Conservation (phyloP, 2,888 invertebrate genomes). For the Ormyrus rosae region DNA sequence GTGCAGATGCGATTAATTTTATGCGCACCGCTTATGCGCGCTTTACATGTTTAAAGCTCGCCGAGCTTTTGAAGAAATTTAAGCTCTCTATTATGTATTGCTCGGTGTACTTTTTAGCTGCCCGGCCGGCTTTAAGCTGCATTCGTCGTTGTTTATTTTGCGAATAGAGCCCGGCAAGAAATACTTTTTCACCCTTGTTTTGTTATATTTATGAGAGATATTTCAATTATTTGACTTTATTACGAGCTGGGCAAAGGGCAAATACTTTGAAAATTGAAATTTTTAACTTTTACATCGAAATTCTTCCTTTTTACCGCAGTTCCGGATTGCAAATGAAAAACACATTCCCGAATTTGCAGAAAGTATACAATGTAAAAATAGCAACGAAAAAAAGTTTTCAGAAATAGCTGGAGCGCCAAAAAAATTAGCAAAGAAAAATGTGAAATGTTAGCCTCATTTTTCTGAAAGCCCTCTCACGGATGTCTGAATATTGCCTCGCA, state of each 20-base stretch:
- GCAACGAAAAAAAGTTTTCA: neutral
- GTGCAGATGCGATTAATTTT: constrained; percentile 53
- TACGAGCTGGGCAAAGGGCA: neutral
- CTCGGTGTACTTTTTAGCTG: constrained; percentile 1
- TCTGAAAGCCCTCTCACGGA: neutral
- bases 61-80: constrained; percentile 44
- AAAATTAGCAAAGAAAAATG: neutral
- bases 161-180: neutral
- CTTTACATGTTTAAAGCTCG: constrained; percentile 36
- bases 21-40: constrained; percentile 32
- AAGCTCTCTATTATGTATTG: constrained; percentile 44
- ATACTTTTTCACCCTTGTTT: neutral
- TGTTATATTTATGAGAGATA: constrained; percentile 1
- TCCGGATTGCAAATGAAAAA: too few relatives aligned
- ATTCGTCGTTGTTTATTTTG: constrained; percentile 30
- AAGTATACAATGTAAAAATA: too few relatives aligned
- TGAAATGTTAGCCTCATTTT: neutral
- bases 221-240: neutral
- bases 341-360: neutral
- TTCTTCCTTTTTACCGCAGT: too few relatives aligned
- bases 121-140: neutral
- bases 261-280: neutral
- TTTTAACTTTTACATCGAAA: neutral
- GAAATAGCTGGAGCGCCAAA: neutral
- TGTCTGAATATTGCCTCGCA: neutral